Evolutionary conservation across 2,113 vertebrate genomes (phyloP), one percentile per base, ranked within the genome.

Genomic region (Isichthys henryi): DNA sequence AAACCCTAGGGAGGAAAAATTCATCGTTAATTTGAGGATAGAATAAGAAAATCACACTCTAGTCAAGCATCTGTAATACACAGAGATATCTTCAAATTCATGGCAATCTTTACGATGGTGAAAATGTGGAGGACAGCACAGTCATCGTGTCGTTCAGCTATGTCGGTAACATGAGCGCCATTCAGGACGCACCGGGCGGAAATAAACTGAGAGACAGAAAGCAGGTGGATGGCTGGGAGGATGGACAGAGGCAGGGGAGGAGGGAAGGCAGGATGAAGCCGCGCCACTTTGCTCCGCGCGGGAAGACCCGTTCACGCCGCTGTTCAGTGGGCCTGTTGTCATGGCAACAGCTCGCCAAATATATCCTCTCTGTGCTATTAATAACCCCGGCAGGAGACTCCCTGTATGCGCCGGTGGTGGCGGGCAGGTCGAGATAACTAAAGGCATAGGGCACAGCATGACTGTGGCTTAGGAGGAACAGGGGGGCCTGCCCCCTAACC

Each of bases 281-380:
- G 90, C 90, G 91, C 86, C 77, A 53, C 89, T 92, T 91, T 92
- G 92, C 93, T 92, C 93, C 91, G 91, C 94, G 93, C 88, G 93
- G 95, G 94, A 96, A 95, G 93, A 95, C 93, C 94, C 93, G 52
- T 95, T 92, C 94, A 90, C 91, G 91, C 92, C 90, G 93, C 95
- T 90, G 94, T 93, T 90, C 91, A 94, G 94, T 95, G 93, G 94
- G 94, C 93, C 94, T 93, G 93, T 95, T 94, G 94, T 96, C 96
- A 96, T 96, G 95, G 96, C 95, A 96, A 96, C 96, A 96, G 92
- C 19, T 93, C 89, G 95, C 95, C 96, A 96, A 96, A 96, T 96
- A 96, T 96, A 96, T 91, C 95, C 74, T 10, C 88, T 90, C 90
- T 49, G 83, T 90, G 92, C 95, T 95, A 96, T 95, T 95, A 95